Percentiles rank a stretch among this genome's conserved stretches.
These are phyloP conservation scores for Sweltsa coloradensis DNA, from an alignment of 1,140 invertebrate genomes.

Conservation along the genomic window DNA sequence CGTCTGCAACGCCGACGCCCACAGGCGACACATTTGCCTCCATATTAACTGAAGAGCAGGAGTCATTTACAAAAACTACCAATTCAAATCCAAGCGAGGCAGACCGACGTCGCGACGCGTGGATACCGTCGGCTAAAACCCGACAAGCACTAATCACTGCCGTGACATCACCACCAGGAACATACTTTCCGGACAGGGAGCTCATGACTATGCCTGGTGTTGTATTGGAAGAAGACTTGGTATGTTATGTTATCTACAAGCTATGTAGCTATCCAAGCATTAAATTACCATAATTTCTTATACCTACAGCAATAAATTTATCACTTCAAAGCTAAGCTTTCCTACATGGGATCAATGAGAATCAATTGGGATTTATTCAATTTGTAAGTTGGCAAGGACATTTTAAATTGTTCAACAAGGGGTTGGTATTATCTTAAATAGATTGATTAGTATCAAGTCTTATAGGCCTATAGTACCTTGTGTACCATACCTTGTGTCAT, in stretches of 20 bases:
- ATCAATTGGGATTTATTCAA: too few relatives aligned
- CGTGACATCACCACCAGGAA: conserved; percentile 47
- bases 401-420: too few relatives aligned
- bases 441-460: too few relatives aligned
- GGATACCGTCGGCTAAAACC: conserved; percentile 57
- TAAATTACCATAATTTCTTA: too few relatives aligned
- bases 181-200: conserved; percentile 50
- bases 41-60: conserved; percentile 5
- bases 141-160: conserved; percentile 46
- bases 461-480: too few relatives aligned
- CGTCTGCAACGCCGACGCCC: conserved; percentile 10
- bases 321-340: too few relatives aligned
- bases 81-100: conserved; percentile 26
- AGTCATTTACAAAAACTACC: conserved; percentile 1
- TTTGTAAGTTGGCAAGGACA: too few relatives aligned
- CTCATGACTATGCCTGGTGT: conserved; percentile 61
- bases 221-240: conserved; percentile 53
- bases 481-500: too few relatives aligned
- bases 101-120: conserved; percentile 57
- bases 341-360: too few relatives aligned
- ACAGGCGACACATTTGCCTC: conserved; percentile 6
- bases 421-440: too few relatives aligned
- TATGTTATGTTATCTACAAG: conserved; percentile 26
- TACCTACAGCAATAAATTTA: too few relatives aligned
- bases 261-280: conserved; percentile 1